phyloP scores from a whole-genome alignment of 2,113 vertebrate species.

The Nycticebus coucang region DNA sequence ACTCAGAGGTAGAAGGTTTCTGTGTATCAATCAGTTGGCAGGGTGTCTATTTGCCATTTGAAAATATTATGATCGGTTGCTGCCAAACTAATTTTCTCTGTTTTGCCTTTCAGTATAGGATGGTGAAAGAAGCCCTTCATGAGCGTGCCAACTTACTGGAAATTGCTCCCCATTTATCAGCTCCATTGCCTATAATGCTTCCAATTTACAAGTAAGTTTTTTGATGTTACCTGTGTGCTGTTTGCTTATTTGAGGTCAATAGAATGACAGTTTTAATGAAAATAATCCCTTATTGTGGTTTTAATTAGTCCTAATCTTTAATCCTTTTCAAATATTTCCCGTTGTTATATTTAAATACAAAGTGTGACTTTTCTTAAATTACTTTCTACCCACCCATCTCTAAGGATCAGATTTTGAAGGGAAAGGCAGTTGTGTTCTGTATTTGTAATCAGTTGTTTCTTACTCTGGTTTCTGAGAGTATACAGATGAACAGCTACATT shows the following conservation, averaged over 20 bases:
- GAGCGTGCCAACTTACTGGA: conserved; percentile 95
- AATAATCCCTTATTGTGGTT: conserved; percentile 48
- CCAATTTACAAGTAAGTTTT: conserved; percentile 95
- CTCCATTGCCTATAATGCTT: conserved; percentile 96
- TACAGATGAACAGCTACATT: not conserved
- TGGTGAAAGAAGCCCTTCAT: conserved; percentile 96
- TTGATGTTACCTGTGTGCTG: not conserved
- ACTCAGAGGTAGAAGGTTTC: conserved; percentile 76
- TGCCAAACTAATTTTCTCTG: conserved; percentile 79
- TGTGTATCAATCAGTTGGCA: conserved; percentile 82
- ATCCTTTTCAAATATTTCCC: conserved; percentile 44
- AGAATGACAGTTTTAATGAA: conserved; percentile 49
- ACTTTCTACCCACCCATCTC: not conserved
- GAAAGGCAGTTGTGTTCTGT: not conserved
- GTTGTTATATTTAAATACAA: conserved; percentile 45
- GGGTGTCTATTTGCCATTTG: conserved; percentile 80
- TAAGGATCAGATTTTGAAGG: not conserved
- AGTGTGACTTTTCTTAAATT: conserved; percentile 31
- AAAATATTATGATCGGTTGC: conserved; percentile 83
- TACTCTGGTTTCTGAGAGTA: not conserved
- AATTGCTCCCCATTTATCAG: conserved; percentile 95
- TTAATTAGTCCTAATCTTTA: conserved; percentile 58
- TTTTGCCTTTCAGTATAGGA: conserved; percentile 90
- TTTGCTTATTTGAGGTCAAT: conserved; percentile 4
- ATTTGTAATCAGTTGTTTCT: conserved; percentile 15